Base-by-base conservation (phyloP, 2,113 vertebrate species). In the Hucho hucho region DNA sequence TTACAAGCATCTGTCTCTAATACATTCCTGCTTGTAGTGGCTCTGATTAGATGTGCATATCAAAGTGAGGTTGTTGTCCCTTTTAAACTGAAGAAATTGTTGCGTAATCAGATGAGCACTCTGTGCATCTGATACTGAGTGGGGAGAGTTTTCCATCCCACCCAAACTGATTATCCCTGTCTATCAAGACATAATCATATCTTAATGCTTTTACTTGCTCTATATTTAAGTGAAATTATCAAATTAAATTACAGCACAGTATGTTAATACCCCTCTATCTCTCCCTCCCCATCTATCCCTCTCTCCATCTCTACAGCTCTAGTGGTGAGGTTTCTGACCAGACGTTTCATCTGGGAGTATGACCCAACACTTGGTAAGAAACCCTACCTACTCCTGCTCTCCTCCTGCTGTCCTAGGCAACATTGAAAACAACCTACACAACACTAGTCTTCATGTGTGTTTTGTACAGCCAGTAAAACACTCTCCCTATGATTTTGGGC, bases 261-360 rank as follows among this genome's bases (percentile, higher is more conserved):
- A 43, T 43, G 37, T 43, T 43, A 43, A 43, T 43, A 3, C 37
- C 6, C 2, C 6, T 37, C 16, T 20, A 2, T 28, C 18, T 77
- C 4, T 81, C 9, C 70, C 46, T 79, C 3, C 32, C 32, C 1
- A 7, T 7, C 32, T 7, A 0, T 7, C 32, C 6, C 6, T 37
- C 32, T 85, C 69, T 32, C 85, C 73, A 72, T 85, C 71, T 83
- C 66, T 91, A 98, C 91, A 99, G 97, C 97, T 76, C 90, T 98
- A 9, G 96, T 98, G n/a, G 98, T 99, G 85, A 94, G 97, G 74
- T 97, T 99, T 86, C 93, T 99, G 92, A 99, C 98, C 79, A 95
- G 96, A 87, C 83, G 98, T 5, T 99, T 99, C 93, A 99, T 99
- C 94, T 99, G 98, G 98, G 98, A 99, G 87, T 99, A 99, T 0